Evolutionary conservation across 2,888 invertebrate genomes (phyloP).

Genomic region (Desoria tigrina): DNA sequence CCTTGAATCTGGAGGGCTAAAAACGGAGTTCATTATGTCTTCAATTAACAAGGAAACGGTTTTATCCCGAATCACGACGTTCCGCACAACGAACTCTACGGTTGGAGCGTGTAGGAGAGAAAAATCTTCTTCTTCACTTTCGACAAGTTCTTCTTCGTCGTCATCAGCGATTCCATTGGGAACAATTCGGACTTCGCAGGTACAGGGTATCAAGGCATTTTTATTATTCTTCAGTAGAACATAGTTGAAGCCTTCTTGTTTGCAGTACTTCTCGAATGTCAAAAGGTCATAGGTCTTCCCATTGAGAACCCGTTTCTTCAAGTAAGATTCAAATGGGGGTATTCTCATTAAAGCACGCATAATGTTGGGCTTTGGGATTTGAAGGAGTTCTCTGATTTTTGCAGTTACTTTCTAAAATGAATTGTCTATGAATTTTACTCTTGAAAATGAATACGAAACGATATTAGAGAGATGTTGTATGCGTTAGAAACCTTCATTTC

Average conservation of each 20-base stretch:
- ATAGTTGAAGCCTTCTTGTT: slow-evolving; percentile 39
- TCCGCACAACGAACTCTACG: slow-evolving; percentile 45
- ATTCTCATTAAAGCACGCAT: slow-evolving; percentile 39
- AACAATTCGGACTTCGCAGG: slow-evolving; percentile 29
- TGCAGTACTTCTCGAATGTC: slow-evolving; percentile 44
- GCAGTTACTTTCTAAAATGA: slow-evolving; percentile 29
- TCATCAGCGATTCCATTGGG: slow-evolving; percentile 13
- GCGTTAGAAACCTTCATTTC: slow-evolving; percentile 37
- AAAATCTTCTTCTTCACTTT: slow-evolving; percentile 20
- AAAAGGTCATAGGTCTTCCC: slow-evolving; percentile 40
- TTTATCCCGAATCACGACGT: slow-evolving; percentile 40
- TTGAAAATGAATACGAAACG: no score
- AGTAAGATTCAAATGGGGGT: slow-evolving; percentile 41
- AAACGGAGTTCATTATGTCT: slow-evolving; percentile 34
- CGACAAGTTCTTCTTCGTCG: slow-evolving; percentile 18
- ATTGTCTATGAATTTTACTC: not conserved
- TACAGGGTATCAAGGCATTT: slow-evolving; percentile 40
- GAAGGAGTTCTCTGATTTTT: slow-evolving; percentile 41
- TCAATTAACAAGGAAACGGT: slow-evolving; percentile 37
- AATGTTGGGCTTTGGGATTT: slow-evolving; percentile 41
- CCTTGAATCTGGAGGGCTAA: slow-evolving; percentile 20
- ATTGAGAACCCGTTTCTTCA: slow-evolving; percentile 30
- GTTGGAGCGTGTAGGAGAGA: slow-evolving; percentile 39
- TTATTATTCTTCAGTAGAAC: slow-evolving; percentile 19
- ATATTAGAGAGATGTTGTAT: no score